These are phyloP conservation scores for Philhelius pedissequus DNA, from an alignment of 2,888 invertebrate genomes.

Conservation along the genomic window DNA sequence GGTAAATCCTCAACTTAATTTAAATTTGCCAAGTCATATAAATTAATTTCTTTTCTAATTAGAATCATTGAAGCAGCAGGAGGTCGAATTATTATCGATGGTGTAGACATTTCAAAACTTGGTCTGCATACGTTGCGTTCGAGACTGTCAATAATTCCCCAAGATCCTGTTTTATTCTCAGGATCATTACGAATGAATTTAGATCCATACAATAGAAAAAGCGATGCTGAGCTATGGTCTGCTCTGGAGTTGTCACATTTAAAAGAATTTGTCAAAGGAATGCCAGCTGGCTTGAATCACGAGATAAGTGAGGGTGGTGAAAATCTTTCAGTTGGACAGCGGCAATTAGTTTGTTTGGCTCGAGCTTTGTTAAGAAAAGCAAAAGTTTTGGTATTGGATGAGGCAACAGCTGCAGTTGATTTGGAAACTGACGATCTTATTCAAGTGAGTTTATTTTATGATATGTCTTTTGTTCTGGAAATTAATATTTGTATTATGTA, in stretches of 20 bases:
- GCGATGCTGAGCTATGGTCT: slow-evolving; percentile 92
- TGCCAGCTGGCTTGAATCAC: slow-evolving; percentile 88
- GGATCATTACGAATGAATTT: slow-evolving; percentile 94
- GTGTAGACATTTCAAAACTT: slow-evolving; percentile 87
- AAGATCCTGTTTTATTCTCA: slow-evolving; percentile 97
- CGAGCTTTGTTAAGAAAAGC: slow-evolving; percentile 92
- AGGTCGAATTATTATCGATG: slow-evolving; percentile 91
- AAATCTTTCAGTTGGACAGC: slow-evolving; percentile 92
- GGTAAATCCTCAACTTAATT: slow-evolving; percentile 76
- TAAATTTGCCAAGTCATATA: too few species aligned
- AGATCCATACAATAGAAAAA: slow-evolving; percentile 90
- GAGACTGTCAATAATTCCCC: slow-evolving; percentile 91
- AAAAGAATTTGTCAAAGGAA: slow-evolving; percentile 88
- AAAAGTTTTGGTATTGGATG: slow-evolving; percentile 90
- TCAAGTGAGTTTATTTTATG: slow-evolving; percentile 79
- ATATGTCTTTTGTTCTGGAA: neutral
- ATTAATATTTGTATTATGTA: neutral
- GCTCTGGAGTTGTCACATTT: slow-evolving; percentile 94
- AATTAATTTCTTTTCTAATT: too few species aligned
- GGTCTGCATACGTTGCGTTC: slow-evolving; percentile 92
- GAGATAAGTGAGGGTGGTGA: slow-evolving; percentile 95
- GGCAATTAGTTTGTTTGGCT: slow-evolving; percentile 92
- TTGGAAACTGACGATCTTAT: slow-evolving; percentile 94
- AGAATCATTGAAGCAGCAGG: slow-evolving; percentile 92
- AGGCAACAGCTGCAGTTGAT: slow-evolving; percentile 95